Base-by-base conservation (phyloP, 1,140 invertebrate species). In the Lasioglossum albipes region DNA sequence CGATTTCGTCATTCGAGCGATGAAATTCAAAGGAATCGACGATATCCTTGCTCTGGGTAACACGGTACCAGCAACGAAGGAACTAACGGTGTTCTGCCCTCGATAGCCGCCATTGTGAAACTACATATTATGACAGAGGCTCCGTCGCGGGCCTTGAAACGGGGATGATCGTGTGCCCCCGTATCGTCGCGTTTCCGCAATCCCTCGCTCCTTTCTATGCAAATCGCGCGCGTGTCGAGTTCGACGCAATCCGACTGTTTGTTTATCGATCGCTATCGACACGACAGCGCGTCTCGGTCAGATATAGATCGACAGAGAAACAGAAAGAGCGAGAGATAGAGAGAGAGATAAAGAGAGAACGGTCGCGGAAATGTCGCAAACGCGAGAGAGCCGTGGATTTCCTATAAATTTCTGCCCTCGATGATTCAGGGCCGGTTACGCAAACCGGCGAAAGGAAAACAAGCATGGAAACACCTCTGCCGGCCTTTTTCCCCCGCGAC, bases 11-110 rank as follows among this genome's bases (percentile, higher is more conserved):
- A 75, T 16, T 20, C 20, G 6, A 52, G 7, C 57, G 70, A 36
- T 27, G n/a, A 59, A n/a, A n/a, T 9, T 59, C 57, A 7, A 20
- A 16, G 16, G 16, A 20, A 54, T 54, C 52, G 52, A 54, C 6
- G 52, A 5, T 54, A 54, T 54, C 52, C 18, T 5, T 3, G 49
- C 49, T 10, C 1, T 10, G 52, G 87, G 89, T 91, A 92, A 91
- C 89, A 86, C 89, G 90, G 89, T 90, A 90, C 90, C 88, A 89
- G 87, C 87, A 86, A 85, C 89, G 88, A 88, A 89, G 86, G 82
- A 91, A 80, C 89, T 93, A 93, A 93, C 92, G 92, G 92, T 93
- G 91, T 89, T 85, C 89, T 92, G 92, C 90, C 91, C 92, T 92
- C 91, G 89, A 92, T 93, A 91, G 83, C 89, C 90, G 90, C 91